These are phyloP conservation scores for Chrysaora quinquecirrha DNA, from an alignment of 30 jellyfish, hydroid and myxozoan species.

Conservation along the genomic window DNA sequence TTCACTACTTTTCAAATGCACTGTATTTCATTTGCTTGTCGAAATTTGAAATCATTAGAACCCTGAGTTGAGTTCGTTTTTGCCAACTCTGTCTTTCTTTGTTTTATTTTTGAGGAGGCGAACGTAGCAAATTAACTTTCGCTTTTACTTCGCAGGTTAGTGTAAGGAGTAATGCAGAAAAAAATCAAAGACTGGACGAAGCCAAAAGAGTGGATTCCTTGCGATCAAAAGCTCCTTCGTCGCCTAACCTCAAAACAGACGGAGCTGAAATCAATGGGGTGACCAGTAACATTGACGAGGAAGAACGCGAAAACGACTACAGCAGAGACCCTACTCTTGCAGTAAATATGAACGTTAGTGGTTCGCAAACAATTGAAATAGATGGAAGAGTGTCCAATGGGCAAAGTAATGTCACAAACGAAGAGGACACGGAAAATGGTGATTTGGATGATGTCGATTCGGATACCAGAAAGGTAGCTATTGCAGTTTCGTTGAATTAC, in stretches of 20 bases:
- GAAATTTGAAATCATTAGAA: too few relatives aligned
- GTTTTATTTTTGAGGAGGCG: too few relatives aligned
- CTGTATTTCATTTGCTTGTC: too few relatives aligned
- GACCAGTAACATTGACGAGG: conserved; percentile 25
- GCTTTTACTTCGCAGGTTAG: conserved; percentile 54
- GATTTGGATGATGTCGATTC: conserved; percentile 23
- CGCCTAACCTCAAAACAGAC: conserved; percentile 44
- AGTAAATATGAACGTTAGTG: conserved; percentile 32
- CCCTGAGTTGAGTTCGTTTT: too few relatives aligned
- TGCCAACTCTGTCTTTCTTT: too few relatives aligned
- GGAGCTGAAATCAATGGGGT: conserved; percentile 42
- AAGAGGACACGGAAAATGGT: conserved; percentile 37
- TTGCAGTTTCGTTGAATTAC: neutral
- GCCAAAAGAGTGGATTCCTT: conserved; percentile 39
- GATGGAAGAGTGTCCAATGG: conserved; percentile 74
- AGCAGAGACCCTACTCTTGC: conserved; percentile 14
- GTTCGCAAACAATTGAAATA: conserved; percentile 37
- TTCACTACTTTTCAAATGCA: too few relatives aligned
- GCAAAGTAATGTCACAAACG: conserved; percentile 35
- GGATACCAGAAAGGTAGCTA: conserved; percentile 47
- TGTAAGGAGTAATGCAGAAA: conserved; percentile 66
- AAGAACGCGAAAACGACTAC: conserved; percentile 10
- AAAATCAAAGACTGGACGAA: conserved; percentile 40
- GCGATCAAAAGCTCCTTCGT: conserved; percentile 40
- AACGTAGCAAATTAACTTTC: too few relatives aligned